Evolutionary conservation across 2,113 vertebrate species (phyloP).

Genomic region (Passer montanus): DNA sequence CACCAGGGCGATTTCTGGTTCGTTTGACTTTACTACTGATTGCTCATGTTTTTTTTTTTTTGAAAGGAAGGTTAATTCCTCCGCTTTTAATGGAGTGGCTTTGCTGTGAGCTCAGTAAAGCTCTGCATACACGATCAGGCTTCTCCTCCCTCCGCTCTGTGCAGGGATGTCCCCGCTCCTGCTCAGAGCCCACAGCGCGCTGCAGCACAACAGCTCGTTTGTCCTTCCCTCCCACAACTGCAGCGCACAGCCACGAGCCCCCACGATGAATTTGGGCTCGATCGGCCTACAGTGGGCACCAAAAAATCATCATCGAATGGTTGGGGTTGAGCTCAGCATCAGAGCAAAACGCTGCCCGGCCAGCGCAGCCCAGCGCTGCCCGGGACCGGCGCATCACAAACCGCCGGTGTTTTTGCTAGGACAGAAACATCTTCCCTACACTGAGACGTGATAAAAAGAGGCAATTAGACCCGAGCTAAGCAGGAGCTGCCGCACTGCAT

Average conservation of each 20-base stretch:
- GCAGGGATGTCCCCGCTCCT: background rate
- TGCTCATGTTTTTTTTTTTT: background rate
- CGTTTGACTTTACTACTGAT: conserved; percentile 1
- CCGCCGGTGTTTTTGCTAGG: background rate
- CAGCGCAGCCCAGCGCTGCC: background rate
- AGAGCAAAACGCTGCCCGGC: background rate
- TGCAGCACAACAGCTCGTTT: background rate
- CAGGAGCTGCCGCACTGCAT: conserved; percentile 22
- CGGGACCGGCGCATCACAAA: background rate
- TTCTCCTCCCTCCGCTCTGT: background rate
- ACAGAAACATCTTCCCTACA: background rate
- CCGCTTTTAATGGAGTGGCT: conserved; percentile 30
- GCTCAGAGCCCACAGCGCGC: background rate
- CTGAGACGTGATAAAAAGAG: background rate
- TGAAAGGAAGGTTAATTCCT: conserved; percentile 54
- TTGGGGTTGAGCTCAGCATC: background rate
- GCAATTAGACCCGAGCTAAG: conserved; percentile 49
- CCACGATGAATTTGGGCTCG: background rate
- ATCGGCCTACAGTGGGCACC: background rate
- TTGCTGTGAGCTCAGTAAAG: background rate
- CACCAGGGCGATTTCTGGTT: background rate
- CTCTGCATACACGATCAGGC: background rate
- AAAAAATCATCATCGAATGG: background rate
- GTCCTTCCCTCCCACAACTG: background rate
- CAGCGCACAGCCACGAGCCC: background rate